Percentiles rank a stretch among this genome's conserved stretches.
These are phyloP conservation scores for Gobio occitaniae DNA, from an alignment of 2,797 vertebrate genomes.

Conservation along the genomic window DNA sequence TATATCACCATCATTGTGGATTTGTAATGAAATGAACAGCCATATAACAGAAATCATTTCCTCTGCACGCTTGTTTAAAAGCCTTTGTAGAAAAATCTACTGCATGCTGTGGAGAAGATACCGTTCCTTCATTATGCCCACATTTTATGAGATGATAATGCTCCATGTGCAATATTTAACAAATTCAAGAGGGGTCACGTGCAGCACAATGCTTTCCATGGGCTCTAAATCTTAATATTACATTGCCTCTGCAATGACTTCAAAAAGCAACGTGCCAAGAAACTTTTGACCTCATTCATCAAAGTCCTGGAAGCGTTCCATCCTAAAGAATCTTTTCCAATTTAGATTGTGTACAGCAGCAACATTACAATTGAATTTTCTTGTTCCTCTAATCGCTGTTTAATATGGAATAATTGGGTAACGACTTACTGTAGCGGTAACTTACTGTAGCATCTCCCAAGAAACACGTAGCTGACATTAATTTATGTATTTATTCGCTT, in stretches of 20 bases:
- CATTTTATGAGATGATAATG: neutral
- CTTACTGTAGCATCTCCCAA: neutral
- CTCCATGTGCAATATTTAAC: neutral
- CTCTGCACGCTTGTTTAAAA: neutral
- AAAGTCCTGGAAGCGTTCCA: constrained; percentile 22
- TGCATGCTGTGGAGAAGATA: neutral
- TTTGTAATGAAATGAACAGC: constrained; percentile 4
- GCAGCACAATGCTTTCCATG: neutral
- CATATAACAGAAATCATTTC: constrained; percentile 9
- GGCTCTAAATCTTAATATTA: neutral
- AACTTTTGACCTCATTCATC: constrained; percentile 26
- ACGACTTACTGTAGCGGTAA: neutral
- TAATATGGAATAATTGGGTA: neutral
- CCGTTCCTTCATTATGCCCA: neutral
- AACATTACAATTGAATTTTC: neutral
- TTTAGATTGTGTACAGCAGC: neutral
- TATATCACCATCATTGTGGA: neutral
- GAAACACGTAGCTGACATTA: neutral
- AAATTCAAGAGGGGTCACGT: neutral
- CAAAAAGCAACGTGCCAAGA: neutral
- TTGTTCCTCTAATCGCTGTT: neutral
- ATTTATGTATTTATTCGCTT: constrained; percentile 3
- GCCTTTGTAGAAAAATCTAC: constrained; percentile 10
- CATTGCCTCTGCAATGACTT: neutral
- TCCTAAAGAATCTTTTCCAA: neutral